Evolutionary conservation across 2,113 vertebrate species (phyloP).

Genomic region (Hyperopisus bebe): DNA sequence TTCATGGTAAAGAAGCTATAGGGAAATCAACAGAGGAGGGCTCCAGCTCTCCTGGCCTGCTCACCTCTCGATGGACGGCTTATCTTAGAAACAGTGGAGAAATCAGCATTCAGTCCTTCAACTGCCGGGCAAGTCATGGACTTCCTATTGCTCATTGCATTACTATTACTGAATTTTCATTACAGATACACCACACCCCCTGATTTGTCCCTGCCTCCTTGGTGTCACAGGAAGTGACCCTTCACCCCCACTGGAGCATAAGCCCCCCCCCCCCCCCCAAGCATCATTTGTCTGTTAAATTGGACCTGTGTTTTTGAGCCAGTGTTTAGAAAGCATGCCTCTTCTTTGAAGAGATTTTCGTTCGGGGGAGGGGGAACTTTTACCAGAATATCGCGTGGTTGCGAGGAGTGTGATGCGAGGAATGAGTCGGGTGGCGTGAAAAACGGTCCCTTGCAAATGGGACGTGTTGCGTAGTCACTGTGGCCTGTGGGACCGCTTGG

Average conservation of each 20-base stretch:
- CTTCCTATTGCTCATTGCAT: neutral
- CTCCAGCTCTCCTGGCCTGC: conserved; percentile 18
- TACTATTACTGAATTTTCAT: neutral
- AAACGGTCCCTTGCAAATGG: conserved; percentile 47
- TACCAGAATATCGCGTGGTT: conserved; percentile 33
- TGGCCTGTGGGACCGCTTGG: conserved; percentile 38
- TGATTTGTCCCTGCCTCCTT: neutral
- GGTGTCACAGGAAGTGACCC: neutral
- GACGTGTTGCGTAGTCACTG: neutral
- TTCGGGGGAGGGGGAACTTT: neutral
- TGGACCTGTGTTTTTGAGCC: conserved; percentile 26
- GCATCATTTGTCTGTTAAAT: conserved; percentile 47
- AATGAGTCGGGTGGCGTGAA: conserved; percentile 59
- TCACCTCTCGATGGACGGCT: neutral
- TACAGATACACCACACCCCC: neutral
- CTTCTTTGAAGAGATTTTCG: conserved; percentile 22
- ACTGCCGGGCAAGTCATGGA: neutral
- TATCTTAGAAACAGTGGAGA: neutral
- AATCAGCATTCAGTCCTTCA: neutral
- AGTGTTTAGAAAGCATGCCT: neutral
- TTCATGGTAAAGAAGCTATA: neutral
- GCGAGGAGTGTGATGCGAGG: conserved; percentile 46
- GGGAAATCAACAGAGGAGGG: neutral
- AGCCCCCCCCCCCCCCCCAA: neutral
- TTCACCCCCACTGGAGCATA: neutral